Evolutionary conservation across 2,797 vertebrate genomes (phyloP), one percentile per base, ranked within the genome.

Genomic region (Phrynocephalus guinanensis): DNA sequence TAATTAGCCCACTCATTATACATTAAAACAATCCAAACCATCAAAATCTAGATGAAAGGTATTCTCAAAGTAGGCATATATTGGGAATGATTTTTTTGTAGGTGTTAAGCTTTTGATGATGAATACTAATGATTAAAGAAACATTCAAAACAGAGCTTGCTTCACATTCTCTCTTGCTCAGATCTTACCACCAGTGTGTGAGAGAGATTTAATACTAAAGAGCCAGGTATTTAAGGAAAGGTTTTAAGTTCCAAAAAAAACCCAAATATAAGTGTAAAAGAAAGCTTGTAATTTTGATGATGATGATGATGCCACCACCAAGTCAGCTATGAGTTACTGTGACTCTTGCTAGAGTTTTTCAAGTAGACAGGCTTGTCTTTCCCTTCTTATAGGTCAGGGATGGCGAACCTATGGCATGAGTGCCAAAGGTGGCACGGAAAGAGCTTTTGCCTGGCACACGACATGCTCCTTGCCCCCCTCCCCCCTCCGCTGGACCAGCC

Each of bases 61-160:
- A 67, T n/a, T 4, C 6, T 30, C 68, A 72, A 73, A 30, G 9
- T 44, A 67, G 13, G 0, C 68, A 28, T 71, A 50, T 1, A 48
- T 1, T 0, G n/a, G 28, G 30, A 63, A 6, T 28, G 26, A 15
- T 44, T 44, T 28, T 56, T 77, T 63, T 56, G 67, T 63, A 91
- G 87, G 83, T 11, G 15, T 6, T 84, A 60, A 87, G 0, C 1
- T 79, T 86, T 0, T 0, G n/a, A 66, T 38, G 1, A 2, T 44
- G 79, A 87, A 76, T 80, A 82, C 73, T 73, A 68, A 3, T 26
- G 78, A 68, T 82, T 67, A 5, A 56, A 4, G 84, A 92, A 38
- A 63, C 24, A 28, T 87, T 82, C 77, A 24, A 88, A 90, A 10
- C 0, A 81, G 77, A 3, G 0, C 44, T 89, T 30, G 56, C 86